These are phyloP conservation scores for Numida meleagris DNA, from an alignment of 2,113 vertebrate species.

Conservation along the genomic window DNA sequence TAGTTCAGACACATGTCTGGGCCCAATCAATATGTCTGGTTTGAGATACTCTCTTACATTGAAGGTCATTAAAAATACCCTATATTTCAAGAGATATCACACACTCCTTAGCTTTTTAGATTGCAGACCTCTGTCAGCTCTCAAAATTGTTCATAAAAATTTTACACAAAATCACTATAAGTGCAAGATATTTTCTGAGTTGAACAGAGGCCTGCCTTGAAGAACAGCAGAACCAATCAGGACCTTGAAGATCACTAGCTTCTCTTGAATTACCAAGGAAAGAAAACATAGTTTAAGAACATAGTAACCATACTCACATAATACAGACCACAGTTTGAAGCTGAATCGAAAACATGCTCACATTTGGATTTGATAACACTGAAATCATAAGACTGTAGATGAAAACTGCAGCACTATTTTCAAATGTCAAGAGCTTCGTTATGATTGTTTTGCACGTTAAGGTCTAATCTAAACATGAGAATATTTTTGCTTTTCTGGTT, in stretches of 20 bases:
- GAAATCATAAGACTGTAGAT: neutral
- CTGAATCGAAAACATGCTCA: neutral
- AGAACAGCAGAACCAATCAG: neutral
- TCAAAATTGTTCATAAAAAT: neutral
- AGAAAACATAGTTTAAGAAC: neutral
- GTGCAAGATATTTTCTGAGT: neutral
- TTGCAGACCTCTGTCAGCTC: neutral
- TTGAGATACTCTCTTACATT: neutral
- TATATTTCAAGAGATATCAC: neutral
- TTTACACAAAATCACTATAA: neutral
- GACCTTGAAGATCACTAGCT: neutral
- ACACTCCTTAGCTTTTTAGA: neutral
- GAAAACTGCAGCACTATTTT: neutral
- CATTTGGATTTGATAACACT: neutral
- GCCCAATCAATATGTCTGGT: neutral
- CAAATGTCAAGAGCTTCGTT: neutral
- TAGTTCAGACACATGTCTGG: neutral
- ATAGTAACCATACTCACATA: neutral
- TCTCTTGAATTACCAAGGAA: neutral
- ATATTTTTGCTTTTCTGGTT: neutral
- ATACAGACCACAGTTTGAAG: neutral
- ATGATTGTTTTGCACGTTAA: neutral
- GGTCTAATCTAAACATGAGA: neutral
- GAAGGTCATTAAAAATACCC: neutral
- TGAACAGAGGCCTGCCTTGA: neutral